Evolutionary conservation across 2,113 vertebrate species (phyloP), one percentile per base, ranked within the genome.

Genomic region (Tachysurus fulvidraco): DNA sequence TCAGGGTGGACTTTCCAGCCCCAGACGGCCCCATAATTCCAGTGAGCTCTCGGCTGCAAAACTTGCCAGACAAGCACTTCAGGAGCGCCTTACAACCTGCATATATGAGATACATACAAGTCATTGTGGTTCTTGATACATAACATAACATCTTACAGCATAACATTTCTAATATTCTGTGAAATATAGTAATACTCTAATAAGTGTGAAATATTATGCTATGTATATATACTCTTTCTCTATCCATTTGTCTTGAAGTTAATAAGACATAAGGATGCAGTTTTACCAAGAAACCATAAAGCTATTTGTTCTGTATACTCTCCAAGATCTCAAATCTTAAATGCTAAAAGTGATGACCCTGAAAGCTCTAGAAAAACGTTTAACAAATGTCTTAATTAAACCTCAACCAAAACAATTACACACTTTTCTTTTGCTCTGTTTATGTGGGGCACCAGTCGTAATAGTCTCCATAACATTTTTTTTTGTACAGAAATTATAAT

Each of bases 1-100:
- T 99, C 25, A 99, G 93, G 0, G 98, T 99, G 87, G 98, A 99
- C 90, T 99, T 99, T 52, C 98, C 98, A 0, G 98, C 98, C 46
- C 98, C 98, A 0, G 98, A 99, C 13, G 98, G 98, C 3, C 98
- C 98, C 98, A 99, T 98, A 92, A 99, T 99, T 74, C 98, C 98
- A 3, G 99, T 99, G 83, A 99, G 96, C 91, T 99, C 98, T 88
- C 93, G 95, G 89, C 95, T 97, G 94, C 96, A 98, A 94, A 99
- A 99, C 90, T 96, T 97, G 87, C 98, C 98, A 0, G 98, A 99
- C 83, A 99, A 94, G 94, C 98, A 99, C 94, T 99, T 99, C 41
- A 99, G 96, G 52, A 99, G 96, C 6, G 98, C 98, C 94, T 99
- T 99, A 92, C 97, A 99, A 83, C 98, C 98, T 99, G 92, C 7